Conservation (phyloP, 1,140 invertebrate species). For the Atopsyche davidsoni region DNA sequence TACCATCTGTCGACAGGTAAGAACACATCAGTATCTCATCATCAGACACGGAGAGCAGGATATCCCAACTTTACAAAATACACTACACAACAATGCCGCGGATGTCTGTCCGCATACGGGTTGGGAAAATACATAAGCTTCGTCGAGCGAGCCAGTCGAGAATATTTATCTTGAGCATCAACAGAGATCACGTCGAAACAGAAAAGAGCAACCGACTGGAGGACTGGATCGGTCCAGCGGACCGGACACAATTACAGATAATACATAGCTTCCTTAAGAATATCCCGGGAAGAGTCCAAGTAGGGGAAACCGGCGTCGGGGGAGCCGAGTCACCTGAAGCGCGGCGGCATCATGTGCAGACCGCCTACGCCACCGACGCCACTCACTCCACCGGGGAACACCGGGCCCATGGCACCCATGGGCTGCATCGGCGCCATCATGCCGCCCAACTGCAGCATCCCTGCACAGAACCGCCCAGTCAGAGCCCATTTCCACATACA, state of each 20-base stretch:
- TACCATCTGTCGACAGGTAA: slow-evolving; percentile 31
- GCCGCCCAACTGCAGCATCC: slow-evolving; percentile 59
- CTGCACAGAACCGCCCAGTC: no score
- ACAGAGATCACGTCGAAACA: no score
- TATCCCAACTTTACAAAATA: no score
- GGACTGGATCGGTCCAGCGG: not conserved
- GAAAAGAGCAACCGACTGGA: not conserved
- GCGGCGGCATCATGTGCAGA: slow-evolving; percentile 64
- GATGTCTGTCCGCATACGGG: no score
- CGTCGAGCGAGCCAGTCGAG: no score
- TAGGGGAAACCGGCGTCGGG: slow-evolving; percentile 31
- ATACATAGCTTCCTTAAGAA: not conserved
- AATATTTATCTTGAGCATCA: no score
- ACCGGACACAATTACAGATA: not conserved
- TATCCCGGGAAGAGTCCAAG: slow-evolving; percentile 32
- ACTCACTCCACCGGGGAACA: slow-evolving; percentile 23
- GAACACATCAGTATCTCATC: slow-evolving; percentile 27
- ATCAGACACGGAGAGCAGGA: no score
- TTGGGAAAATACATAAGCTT: no score
- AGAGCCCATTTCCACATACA: no score
- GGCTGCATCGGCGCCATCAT: slow-evolving; percentile 53
- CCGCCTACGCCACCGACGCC: slow-evolving; percentile 19
- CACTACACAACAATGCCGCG: no score
- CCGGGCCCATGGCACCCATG: slow-evolving; percentile 43
- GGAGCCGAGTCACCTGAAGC: slow-evolving; percentile 67